Conservation (phyloP, 2,113 vertebrate genomes). For the Nesogale talazaci region DNA sequence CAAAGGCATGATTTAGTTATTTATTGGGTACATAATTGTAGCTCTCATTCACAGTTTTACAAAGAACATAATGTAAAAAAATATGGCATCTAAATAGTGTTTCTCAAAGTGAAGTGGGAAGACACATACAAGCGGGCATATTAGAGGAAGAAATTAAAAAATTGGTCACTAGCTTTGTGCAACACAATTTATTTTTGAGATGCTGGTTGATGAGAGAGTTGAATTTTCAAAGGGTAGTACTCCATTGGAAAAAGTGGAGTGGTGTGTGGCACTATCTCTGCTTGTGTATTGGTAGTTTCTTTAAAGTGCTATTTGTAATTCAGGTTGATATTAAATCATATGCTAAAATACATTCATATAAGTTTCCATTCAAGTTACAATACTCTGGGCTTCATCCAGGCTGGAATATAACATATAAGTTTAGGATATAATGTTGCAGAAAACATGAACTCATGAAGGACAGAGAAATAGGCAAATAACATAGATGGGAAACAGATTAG, state of each 20-base stretch:
- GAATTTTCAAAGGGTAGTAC: constrained; percentile 3
- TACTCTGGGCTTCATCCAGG: too few relatives aligned
- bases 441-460: too few relatives aligned
- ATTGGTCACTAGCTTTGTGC: background rate
- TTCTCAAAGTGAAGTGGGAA: background rate
- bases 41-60: background rate
- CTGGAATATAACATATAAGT: too few relatives aligned
- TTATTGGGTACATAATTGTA: background rate
- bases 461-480: too few relatives aligned
- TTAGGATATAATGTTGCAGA: too few relatives aligned
- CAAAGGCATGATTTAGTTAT: background rate
- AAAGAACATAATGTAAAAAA: background rate
- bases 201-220: background rate
- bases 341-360: too few relatives aligned
- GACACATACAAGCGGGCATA: background rate
- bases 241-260: background rate
- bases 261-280: background rate
- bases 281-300: background rate
- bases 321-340: too few relatives aligned
- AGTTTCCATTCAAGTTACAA: background rate
- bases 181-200: background rate
- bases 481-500: too few relatives aligned
- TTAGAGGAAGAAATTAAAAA: background rate
- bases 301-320: too few relatives aligned
- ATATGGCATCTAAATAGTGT: background rate